phyloP scores from a whole-genome alignment of 2,888 invertebrate species.

The Bedellia somnulentella region DNA sequence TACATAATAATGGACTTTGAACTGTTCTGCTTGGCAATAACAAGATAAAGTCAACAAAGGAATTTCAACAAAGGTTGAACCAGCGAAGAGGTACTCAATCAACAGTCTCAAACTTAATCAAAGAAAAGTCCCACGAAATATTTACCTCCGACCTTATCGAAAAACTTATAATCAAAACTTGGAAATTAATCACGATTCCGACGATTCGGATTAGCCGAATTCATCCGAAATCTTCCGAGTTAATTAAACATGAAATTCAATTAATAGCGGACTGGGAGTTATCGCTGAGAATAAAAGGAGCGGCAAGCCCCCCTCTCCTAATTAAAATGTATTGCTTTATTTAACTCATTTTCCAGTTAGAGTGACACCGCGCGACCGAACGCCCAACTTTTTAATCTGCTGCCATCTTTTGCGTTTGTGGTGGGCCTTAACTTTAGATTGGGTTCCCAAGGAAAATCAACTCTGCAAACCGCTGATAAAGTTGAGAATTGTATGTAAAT shows the following conservation, averaged over 20 bases:
- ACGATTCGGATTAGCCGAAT: no score
- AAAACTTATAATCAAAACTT: no score
- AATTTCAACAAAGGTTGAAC: no score
- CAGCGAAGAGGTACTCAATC: no score
- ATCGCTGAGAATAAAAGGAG: slow-evolving; percentile 54
- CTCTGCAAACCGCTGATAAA: slow-evolving; percentile 8
- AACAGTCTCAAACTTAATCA: no score
- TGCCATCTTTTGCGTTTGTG: slow-evolving; percentile 30
- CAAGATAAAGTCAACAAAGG: no score
- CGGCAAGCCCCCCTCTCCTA: slow-evolving; percentile 45
- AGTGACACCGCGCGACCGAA: slow-evolving; percentile 53
- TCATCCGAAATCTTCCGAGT: no score
- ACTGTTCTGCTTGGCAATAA: no score
- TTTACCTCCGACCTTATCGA: no score
- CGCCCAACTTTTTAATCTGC: slow-evolving; percentile 58
- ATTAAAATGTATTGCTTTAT: slow-evolving; percentile 63
- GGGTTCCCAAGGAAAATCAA: slow-evolving; percentile 10
- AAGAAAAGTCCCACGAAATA: no score
- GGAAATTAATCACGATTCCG: no score
- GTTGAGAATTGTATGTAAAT: slow-evolving; percentile 14
- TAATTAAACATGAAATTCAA: slow-evolving; percentile 62
- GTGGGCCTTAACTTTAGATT: slow-evolving; percentile 20
- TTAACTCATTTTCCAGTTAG: slow-evolving; percentile 61
- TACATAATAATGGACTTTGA: no score
- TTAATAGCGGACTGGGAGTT: slow-evolving; percentile 54